A percentile compares a stretch with the other conserved stretches of the same genome.
Evolutionary conservation across 1,140 invertebrate genomes (phyloP).

Genomic region (Drosophila tani): DNA sequence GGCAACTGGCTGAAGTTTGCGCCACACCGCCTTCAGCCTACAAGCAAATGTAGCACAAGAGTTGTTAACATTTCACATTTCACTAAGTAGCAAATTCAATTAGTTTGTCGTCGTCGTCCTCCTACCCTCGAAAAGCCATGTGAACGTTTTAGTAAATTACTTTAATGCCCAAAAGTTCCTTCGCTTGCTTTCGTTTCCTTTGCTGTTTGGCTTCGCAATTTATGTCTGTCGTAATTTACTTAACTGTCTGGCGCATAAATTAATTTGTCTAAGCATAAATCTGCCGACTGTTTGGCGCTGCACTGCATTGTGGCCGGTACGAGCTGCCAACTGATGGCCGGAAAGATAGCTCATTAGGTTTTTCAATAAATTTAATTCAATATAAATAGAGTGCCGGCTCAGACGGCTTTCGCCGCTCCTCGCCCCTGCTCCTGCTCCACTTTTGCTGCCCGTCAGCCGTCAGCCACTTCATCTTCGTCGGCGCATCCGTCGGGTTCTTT

Average conservation of each 20-base stretch:
- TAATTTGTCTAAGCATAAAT: conserved; percentile 77
- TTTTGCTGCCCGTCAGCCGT: conserved; percentile 48
- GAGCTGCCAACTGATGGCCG: conserved; percentile 53
- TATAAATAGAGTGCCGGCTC: conserved; percentile 65
- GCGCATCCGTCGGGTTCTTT: conserved; percentile 44
- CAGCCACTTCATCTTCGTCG: conserved; percentile 75
- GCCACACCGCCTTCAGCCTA: conserved; percentile 34
- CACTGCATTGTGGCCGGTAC: conserved; percentile 39
- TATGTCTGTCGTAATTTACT: conserved; percentile 69
- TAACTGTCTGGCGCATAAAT: conserved; percentile 74
- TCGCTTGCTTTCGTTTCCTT: conserved; percentile 28
- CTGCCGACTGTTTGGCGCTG: conserved; percentile 52
- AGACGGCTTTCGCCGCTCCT: conserved; percentile 1
- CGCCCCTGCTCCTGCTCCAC: background rate
- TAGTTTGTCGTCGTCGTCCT: conserved; percentile 52
- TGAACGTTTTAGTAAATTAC: conserved; percentile 71
- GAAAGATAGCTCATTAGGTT: conserved; percentile 75
- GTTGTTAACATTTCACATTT: conserved; percentile 81
- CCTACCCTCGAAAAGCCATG: conserved; percentile 3
- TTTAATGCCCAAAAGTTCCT: conserved; percentile 67
- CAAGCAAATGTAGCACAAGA: conserved; percentile 61
- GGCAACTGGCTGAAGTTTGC: conserved; percentile 31
- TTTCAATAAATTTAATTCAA: conserved; percentile 83
- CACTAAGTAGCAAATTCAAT: conserved; percentile 80
- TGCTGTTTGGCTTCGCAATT: conserved; percentile 40